Evolutionary conservation across 2,888 invertebrate genomes (phyloP), one percentile per base, ranked within the genome.

Genomic region (Sclerodermus sp.): DNA sequence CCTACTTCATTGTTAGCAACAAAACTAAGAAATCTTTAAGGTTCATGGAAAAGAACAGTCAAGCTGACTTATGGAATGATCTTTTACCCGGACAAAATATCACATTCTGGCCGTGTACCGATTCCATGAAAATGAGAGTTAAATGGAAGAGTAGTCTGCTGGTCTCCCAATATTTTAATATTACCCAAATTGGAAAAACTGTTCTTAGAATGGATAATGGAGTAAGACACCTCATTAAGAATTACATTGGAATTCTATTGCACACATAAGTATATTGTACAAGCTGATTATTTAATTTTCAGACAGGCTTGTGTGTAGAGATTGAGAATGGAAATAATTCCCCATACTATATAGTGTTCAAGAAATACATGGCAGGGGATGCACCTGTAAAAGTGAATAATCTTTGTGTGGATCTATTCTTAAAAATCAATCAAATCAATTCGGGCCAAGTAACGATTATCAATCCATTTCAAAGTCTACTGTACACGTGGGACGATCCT

Each of bases 401-500:
- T 77, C 82, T 89, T 30, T 91, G 91, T 71, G 87, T 88, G 44
- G 90, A 91, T 67, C 79, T 91, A 45, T 91, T 90, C 76, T 79
- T 92, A 37, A 91, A 91, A 74, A 83, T 92, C 34, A 87, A 90
- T 61, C 91, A 92, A 78, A 69, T 77, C 29, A 79, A 79, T 60
- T 62, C 83, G 71, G 80, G 82, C 16, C 83, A 86, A 78, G 90
- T 90, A 40, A 89, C 89, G 0, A 78, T 92, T 18, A 76, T 92
- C 42, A 89, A 87, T 65, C 90, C 91, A 0, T 86, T 85, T 62
- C 86, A 91, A 74, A 86, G 88, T 9, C 79, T 91, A 68, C 74
- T 91, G 31, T 91, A 91, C 70, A 91, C 92, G 0, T 93, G 92
- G 92, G 91, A 91, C 66, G 91, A 93, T 74, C 91, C 91, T 0